These are phyloP conservation scores for Dendrolimus pini DNA, from an alignment of 2,888 invertebrate genomes.

Conservation along the genomic window DNA sequence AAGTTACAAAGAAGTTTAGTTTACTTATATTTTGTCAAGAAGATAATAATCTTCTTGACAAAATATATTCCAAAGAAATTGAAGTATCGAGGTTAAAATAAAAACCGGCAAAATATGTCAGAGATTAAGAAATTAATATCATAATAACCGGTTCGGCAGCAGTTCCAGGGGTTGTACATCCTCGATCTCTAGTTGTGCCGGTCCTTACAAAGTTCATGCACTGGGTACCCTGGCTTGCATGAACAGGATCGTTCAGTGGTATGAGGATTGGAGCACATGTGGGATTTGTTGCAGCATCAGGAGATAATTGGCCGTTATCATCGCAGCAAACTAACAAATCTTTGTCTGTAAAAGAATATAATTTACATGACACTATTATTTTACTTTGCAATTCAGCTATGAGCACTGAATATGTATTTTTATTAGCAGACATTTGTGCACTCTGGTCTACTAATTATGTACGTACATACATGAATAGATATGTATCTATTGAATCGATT, in stretches of 20 bases:
- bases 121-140: no score
- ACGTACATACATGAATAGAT: no score
- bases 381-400: not conserved
- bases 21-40: no score
- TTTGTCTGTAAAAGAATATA: slow-evolving; percentile 32
- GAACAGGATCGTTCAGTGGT: slow-evolving; percentile 57
- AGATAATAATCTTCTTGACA: no score
- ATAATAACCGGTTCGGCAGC: slow-evolving; percentile 83
- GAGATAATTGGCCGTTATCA: slow-evolving; percentile 44
- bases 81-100: no score
- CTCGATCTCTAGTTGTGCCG: slow-evolving; percentile 79
- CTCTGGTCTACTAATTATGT: no score
- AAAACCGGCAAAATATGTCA: no score
- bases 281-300: slow-evolving; percentile 42
- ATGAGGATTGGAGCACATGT: slow-evolving; percentile 56
- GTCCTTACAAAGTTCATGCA: slow-evolving; percentile 87
- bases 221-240: slow-evolving; percentile 66
- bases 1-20: no score
- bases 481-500: no score
- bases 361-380: not conserved
- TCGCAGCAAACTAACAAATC: slow-evolving; percentile 52
- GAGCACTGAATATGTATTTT: no score
- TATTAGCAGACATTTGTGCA: no score
- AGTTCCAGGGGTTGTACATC: slow-evolving; percentile 77
- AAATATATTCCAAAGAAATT: no score